Conservation (phyloP, 2,888 invertebrate genomes). For the Apamea monoglypha region DNA sequence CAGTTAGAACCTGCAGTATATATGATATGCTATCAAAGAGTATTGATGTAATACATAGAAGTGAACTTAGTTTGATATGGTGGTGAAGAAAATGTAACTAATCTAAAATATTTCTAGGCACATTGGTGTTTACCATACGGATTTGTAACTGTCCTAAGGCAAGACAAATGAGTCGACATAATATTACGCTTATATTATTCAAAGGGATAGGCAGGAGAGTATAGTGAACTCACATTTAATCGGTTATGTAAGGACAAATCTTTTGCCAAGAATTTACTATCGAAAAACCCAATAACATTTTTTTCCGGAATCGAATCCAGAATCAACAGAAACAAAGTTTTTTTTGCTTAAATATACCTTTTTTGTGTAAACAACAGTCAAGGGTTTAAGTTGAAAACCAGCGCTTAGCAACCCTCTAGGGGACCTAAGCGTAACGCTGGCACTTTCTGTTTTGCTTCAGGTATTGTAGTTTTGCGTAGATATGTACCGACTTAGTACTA, state of each 20-base stretch:
- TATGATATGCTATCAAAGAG: slow-evolving; percentile 20
- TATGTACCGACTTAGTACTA: background rate
- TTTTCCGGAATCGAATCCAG: background rate
- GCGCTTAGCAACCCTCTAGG: too few relatives aligned
- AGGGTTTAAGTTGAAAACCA: too few relatives aligned
- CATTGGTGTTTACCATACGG: background rate
- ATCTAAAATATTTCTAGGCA: background rate
- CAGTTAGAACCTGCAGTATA: slow-evolving; percentile 4
- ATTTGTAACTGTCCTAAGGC: too few relatives aligned
- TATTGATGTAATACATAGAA: background rate
- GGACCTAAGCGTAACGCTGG: too few relatives aligned
- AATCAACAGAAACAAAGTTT: background rate
- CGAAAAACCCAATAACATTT: background rate
- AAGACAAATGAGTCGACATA: background rate
- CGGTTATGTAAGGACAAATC: background rate
- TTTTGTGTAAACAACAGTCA: background rate
- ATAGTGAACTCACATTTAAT: background rate
- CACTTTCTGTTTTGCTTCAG: too few relatives aligned
- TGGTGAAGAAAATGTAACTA: background rate
- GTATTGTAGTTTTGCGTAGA: background rate
- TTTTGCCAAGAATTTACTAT: background rate
- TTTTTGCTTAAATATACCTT: background rate
- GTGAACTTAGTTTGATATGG: background rate
- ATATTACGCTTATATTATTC: background rate
- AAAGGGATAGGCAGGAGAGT: background rate